Evolutionary conservation across 2,113 vertebrate genomes (phyloP).

Genomic region (Sialia sialis): DNA sequence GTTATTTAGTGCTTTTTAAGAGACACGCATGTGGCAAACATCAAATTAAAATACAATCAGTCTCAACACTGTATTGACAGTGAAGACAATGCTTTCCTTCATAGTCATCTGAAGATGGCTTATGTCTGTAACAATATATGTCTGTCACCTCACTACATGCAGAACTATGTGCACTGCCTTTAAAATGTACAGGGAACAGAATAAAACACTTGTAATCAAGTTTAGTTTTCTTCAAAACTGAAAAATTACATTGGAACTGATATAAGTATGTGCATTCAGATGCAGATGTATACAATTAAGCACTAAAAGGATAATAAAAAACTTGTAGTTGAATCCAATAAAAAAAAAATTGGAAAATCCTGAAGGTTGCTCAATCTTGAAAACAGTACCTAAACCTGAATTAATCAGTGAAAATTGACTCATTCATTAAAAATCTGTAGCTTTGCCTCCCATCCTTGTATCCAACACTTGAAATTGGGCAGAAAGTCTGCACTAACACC

Average conservation of each 20-base stretch:
- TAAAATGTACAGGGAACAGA: background rate
- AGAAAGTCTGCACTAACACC: background rate
- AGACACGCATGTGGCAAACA: slow-evolving; percentile 6
- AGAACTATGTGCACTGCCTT: background rate
- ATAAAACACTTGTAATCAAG: background rate
- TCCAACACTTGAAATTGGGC: background rate
- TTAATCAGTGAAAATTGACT: background rate
- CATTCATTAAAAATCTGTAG: background rate
- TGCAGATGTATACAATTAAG: background rate
- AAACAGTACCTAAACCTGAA: background rate
- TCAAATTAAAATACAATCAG: slow-evolving; percentile 50
- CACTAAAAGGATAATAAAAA: background rate
- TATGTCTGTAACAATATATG: background rate
- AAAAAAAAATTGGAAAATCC: background rate
- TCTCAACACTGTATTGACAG: background rate
- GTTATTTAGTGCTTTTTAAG: slow-evolving; percentile 27
- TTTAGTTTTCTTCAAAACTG: background rate
- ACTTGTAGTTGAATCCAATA: background rate
- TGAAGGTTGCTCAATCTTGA: background rate
- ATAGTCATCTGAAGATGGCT: background rate
- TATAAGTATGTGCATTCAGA: background rate
- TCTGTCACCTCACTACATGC: background rate
- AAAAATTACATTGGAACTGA: background rate
- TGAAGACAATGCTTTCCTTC: background rate
- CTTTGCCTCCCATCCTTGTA: background rate